Evolutionary conservation across 2,113 vertebrate genomes (phyloP).

Genomic region (Saiga tatarica): DNA sequence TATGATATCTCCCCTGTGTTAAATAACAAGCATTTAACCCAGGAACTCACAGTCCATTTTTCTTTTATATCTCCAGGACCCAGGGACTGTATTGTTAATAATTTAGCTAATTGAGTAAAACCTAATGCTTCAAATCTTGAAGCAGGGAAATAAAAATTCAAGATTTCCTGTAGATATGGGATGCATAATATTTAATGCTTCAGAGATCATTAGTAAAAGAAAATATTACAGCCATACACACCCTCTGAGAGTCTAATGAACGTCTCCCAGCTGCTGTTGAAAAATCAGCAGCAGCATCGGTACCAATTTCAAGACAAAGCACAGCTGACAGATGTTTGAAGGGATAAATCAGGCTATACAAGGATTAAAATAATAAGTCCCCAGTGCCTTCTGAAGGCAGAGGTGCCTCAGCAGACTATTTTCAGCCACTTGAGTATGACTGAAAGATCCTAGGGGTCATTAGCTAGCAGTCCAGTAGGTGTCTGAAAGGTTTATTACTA

Average conservation of each 20-base stretch:
- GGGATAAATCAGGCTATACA: slow-evolving; percentile 82
- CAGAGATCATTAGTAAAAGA: slow-evolving; percentile 86
- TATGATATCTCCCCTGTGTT: background rate
- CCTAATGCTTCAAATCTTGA: slow-evolving; percentile 63
- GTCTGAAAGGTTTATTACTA: slow-evolving; percentile 43
- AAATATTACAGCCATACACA: slow-evolving; percentile 83
- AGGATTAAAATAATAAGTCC: slow-evolving; percentile 83
- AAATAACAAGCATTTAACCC: slow-evolving; percentile 52
- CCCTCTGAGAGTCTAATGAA: slow-evolving; percentile 84
- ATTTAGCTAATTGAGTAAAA: slow-evolving; percentile 74
- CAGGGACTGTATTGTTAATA: slow-evolving; percentile 72
- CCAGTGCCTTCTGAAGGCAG: slow-evolving; percentile 79
- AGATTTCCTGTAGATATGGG: slow-evolving; percentile 71
- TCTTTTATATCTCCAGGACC: slow-evolving; percentile 55
- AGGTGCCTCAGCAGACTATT: slow-evolving; percentile 77
- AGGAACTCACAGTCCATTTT: slow-evolving; percentile 47
- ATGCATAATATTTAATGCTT: slow-evolving; percentile 75
- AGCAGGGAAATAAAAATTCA: slow-evolving; percentile 64
- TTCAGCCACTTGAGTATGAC: slow-evolving; percentile 68
- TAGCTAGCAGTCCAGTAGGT: slow-evolving; percentile 62
- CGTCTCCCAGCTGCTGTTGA: slow-evolving; percentile 81
- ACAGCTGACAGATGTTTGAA: slow-evolving; percentile 84
- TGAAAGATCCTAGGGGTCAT: slow-evolving; percentile 67
- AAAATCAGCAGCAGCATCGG: slow-evolving; percentile 79
- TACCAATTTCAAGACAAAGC: slow-evolving; percentile 84